phyloP scores from a whole-genome alignment of 2,797 vertebrate genomes.

The Sarcoramphus papa region DNA sequence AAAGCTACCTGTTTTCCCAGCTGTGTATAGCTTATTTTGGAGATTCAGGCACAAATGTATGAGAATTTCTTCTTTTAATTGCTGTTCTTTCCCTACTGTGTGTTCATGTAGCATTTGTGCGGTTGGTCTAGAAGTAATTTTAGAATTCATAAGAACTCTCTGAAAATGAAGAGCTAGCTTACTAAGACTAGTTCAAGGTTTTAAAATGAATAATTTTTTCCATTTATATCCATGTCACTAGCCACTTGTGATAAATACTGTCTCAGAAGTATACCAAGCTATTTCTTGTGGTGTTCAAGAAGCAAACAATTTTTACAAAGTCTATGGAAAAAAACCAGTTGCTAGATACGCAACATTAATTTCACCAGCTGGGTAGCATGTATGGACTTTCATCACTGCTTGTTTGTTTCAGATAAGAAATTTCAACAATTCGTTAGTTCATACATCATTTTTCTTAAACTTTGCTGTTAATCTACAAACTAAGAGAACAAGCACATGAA shows the following conservation, averaged over 20 bases:
- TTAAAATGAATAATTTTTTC: conserved; percentile 46
- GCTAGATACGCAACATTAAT: neutral
- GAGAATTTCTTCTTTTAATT: neutral
- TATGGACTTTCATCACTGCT: neutral
- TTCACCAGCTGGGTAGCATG: neutral
- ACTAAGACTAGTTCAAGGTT: neutral
- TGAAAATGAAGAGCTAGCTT: neutral
- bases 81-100: neutral
- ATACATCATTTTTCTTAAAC: neutral
- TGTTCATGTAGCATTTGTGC: neutral
- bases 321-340: neutral
- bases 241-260: neutral
- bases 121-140: neutral
- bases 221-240: conserved; percentile 23
- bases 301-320: neutral
- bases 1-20: neutral
- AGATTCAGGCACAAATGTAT: neutral
- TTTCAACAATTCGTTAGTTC: neutral
- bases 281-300: neutral
- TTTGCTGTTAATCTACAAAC: neutral
- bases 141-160: conserved; percentile 41
- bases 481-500: neutral
- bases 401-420: neutral
- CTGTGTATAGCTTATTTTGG: neutral
- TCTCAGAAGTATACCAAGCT: neutral